Evolutionary conservation across 2,113 vertebrate species (phyloP), one percentile per base, ranked within the genome.

Genomic region (Ariopsis seemanni): DNA sequence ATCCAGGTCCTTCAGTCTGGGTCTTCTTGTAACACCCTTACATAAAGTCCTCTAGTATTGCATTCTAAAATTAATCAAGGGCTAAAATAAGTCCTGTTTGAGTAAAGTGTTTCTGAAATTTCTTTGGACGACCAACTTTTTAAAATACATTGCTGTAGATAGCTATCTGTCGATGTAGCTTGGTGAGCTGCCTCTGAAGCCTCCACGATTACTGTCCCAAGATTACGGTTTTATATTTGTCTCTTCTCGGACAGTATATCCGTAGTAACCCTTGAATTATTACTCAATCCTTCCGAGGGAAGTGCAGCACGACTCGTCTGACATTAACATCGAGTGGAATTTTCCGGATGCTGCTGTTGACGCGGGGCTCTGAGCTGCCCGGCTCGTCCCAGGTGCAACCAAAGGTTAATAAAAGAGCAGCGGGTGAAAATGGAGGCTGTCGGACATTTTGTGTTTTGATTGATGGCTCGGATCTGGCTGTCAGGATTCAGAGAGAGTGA

Each of bases 381-480:
- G 12, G 27, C 75, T 22, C 15, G 15, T 27, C n/a, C 17, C 53
- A 74, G 34, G 63, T 83, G 81, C 22, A 15, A 62, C 14, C 2
- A 17, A 62, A 52, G 81, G 86, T 67, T 78, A 78, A 86, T 69
- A 78, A 77, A 83, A 84, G 65, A 48, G 34, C 79, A 58, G 86
- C 22, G 9, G 30, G 67, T 87, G 86, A 87, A 89, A 90, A 89
- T 89, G 77, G 86, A 81, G 74, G 50, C 84, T 53, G 88, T 75
- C 75, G 65, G 86, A 90, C 58, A 75, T 89, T 89, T 89, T 52
- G n/a, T 84, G 80, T 48, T 86, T 87, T 82, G 82, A 84, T 42
- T 72, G 77, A 81, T 52, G 60, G 48, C 52, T 52, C 60, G 20
- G 27, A n/a, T 85, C 34, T 79, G 82, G 62, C 62, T 42, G 52